Base-by-base conservation (phyloP, 2,113 vertebrate species). In the Euleptes europaea region DNA sequence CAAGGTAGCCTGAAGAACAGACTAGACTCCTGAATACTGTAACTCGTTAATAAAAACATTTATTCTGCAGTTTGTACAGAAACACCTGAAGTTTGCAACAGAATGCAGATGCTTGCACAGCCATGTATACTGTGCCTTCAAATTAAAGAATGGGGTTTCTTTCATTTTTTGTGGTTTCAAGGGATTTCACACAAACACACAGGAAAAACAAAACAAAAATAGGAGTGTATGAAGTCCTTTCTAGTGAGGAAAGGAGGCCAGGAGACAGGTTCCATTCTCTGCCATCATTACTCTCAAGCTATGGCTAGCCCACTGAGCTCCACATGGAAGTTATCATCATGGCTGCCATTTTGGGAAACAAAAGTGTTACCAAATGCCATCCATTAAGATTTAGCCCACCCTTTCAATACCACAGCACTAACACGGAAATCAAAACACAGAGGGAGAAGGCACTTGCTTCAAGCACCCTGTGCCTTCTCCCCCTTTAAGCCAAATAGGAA, bases 51-150 rank as follows among this genome's bases (percentile, higher is more conserved):
- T 95, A 96, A 96, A 96, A 96, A 95, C 94, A 94, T 91, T 94
- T 97, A 96, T 97, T 96, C 97, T 97, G 89, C 93, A 96, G 97
- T 96, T 95, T 94, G 90, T 95, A 96, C 97, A 97, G 97, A 98
- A 97, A 93, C 95, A 96, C 95, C 93, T 90, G 78, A 93, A 95
- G 89, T 94, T 89, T 95, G 90, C 86, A 85, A 88, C 65, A 72
- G 84, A 88, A 92, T 72, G 72, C 47, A 85, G 88, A 88, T 91
- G 93, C 63, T 93, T 72, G 47, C 77, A 73, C 88, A 87, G 89
- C n/a, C 88, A 83, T 69, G 72, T 88, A 40, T 81, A 57, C 85
- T 88, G 84, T 84, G 86, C 88, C 85, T 92, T 88, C 90, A 91
- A 86, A 85, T 89, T 79, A 88, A 90, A 80, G 89, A 85, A 5